A percentile compares a stretch with the other conserved stretches of the same genome.
Evolutionary conservation across 2,888 invertebrate genomes (phyloP).

Genomic region (Marasmarcha lunaedactyla): DNA sequence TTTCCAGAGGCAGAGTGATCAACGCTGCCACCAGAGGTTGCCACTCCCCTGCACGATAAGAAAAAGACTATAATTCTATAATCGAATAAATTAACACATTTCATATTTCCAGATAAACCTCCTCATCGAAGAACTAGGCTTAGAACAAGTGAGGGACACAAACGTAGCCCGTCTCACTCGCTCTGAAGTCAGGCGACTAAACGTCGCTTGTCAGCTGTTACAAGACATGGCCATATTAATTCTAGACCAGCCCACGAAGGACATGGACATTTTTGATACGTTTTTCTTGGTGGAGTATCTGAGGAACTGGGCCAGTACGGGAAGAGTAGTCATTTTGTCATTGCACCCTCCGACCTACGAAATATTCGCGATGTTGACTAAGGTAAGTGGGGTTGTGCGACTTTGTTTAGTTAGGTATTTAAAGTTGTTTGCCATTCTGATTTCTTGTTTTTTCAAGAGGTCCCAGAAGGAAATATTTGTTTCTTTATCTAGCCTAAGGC

Average conservation of each 20-base stretch:
- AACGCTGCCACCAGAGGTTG: too few relatives aligned
- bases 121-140: slow-evolving; percentile 90
- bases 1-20: too few relatives aligned
- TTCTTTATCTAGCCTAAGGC: too few relatives aligned
- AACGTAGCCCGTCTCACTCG: slow-evolving; percentile 87
- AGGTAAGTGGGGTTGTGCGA: slow-evolving; percentile 58
- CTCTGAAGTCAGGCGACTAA: slow-evolving; percentile 87
- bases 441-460: neutral
- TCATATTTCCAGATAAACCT: slow-evolving; percentile 78
- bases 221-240: slow-evolving; percentile 89
- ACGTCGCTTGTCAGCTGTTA: slow-evolving; percentile 89
- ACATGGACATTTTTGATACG: slow-evolving; percentile 95
- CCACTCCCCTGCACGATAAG: too few relatives aligned
- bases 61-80: too few relatives aligned
- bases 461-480: too few relatives aligned
- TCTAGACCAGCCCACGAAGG: slow-evolving; percentile 88
- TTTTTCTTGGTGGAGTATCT: slow-evolving; percentile 95
- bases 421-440: slow-evolving; percentile 2
- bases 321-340: slow-evolving; percentile 89
- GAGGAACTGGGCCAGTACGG: slow-evolving; percentile 87
- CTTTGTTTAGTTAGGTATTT: slow-evolving; percentile 1
- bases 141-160: slow-evolving; percentile 90
- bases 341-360: slow-evolving; percentile 95
- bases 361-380: slow-evolving; percentile 92
- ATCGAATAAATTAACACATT: too few relatives aligned